These are phyloP conservation scores for Addax nasomaculatus DNA, from an alignment of 2,113 vertebrate species.

Conservation along the genomic window DNA sequence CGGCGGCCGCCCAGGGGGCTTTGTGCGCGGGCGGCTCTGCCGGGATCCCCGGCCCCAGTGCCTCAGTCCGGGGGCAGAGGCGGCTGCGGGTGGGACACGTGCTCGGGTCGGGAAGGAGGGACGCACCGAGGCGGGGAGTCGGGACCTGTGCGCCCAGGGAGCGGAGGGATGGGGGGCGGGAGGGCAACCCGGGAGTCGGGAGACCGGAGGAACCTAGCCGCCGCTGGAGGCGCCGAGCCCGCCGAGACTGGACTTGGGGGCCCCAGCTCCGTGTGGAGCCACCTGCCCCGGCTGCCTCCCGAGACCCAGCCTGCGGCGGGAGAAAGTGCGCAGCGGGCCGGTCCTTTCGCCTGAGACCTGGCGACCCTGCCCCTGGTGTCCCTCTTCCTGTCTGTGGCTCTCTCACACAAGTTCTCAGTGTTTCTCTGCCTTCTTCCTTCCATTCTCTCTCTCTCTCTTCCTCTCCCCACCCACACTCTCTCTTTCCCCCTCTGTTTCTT, in stretches of 20 bases:
- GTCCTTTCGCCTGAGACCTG: rapidly evolving
- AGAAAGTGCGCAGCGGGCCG: neutral
- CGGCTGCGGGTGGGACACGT: conserved; percentile 22
- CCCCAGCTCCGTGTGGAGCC: neutral
- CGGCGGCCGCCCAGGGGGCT: neutral
- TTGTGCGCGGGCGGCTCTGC: neutral
- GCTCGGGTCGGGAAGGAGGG: neutral
- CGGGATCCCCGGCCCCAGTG: neutral
- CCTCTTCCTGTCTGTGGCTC: rapidly evolving
- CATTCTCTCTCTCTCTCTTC: neutral
- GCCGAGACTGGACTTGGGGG: neutral
- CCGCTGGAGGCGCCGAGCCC: neutral
- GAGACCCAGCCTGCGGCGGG: neutral
- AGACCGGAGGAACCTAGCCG: neutral
- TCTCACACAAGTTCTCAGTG: neutral
- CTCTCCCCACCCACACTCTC: too few relatives aligned
- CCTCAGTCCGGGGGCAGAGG: neutral
- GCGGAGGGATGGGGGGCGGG: neutral
- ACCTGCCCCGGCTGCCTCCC: conserved; percentile 16
- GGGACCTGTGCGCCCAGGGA: neutral
- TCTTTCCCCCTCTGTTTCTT: neutral
- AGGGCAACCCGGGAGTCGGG: neutral
- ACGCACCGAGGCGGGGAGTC: neutral
- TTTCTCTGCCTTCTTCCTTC: neutral
- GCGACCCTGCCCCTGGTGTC: rapidly evolving